phyloP scores from a whole-genome alignment of 2,888 invertebrate genomes.

The Macropis europaea region DNA sequence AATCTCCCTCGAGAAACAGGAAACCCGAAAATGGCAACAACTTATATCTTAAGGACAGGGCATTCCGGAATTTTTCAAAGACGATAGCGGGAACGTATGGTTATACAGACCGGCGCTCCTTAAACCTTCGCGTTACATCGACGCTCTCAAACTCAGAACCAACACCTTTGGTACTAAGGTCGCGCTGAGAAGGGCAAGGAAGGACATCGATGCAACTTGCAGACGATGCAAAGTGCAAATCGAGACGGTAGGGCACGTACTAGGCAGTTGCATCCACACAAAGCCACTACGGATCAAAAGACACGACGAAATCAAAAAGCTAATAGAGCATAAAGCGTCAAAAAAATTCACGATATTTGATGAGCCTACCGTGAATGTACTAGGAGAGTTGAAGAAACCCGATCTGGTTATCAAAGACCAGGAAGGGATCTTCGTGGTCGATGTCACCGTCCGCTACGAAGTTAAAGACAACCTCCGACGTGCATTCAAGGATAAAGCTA shows the following conservation, averaged over 20 bases:
- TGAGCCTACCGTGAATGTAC: neutral
- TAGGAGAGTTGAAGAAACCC: neutral
- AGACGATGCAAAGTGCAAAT: neutral
- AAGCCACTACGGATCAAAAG: neutral
- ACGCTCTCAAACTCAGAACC: neutral
- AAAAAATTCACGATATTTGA: no score
- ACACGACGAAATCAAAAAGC: constrained; percentile 39
- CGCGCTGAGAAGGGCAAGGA: neutral
- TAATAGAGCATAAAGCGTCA: constrained; percentile 67
- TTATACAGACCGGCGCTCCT: neutral
- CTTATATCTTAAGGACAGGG: neutral
- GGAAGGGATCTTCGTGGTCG: neutral
- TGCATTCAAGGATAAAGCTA: neutral
- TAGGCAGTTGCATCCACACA: neutral
- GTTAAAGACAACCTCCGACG: neutral
- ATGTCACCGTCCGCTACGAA: constrained; percentile 10
- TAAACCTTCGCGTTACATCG: neutral
- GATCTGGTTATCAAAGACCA: neutral
- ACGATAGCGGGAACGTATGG: neutral
- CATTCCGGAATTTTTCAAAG: neutral
- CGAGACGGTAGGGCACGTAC: neutral
- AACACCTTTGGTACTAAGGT: neutral
- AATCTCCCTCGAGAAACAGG: neutral
- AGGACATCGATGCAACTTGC: neutral
- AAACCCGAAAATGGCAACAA: neutral